Evolutionary conservation across 1,140 invertebrate genomes (phyloP).

Genomic region (Phymorhynchus buccinoides): DNA sequence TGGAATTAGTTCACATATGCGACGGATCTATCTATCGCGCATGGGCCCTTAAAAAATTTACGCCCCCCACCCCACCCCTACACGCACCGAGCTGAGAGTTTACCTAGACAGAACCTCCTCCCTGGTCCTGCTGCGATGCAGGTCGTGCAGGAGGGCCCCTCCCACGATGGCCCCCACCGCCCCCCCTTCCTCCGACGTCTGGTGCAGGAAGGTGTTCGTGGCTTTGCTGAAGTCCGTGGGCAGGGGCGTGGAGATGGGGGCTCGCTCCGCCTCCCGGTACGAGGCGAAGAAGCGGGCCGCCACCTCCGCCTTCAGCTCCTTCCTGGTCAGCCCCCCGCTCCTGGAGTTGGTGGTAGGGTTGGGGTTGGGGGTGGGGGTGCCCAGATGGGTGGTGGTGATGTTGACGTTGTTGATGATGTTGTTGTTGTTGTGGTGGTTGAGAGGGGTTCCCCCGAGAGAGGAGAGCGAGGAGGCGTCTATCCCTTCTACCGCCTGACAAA

Average conservation of each 20-base stretch:
- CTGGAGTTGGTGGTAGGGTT: no score
- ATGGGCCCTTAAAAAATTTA: no score
- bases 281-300: constrained; percentile 54
- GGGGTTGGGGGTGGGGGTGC: background rate
- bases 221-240: constrained; percentile 46
- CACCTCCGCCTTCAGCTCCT: constrained; percentile 35
- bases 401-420: no score
- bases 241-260: constrained; percentile 44
- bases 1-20: no score
- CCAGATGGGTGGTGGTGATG: background rate
- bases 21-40: no score
- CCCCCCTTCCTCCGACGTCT: constrained; percentile 33
- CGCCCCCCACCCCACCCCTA: no score
- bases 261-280: constrained; percentile 46
- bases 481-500: no score
- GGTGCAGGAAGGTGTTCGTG: constrained; percentile 39
- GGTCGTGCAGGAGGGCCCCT: constrained; percentile 21
- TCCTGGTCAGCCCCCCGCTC: no score
- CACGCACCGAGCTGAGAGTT: no score
- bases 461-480: background rate
- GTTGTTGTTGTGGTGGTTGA: no score
- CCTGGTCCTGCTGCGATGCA: background rate
- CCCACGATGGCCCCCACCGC: constrained; percentile 42
- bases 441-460: no score
- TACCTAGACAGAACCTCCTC: background rate